Evolutionary conservation across 1,140 invertebrate genomes (phyloP).

Genomic region (Zaprionus capensis): DNA sequence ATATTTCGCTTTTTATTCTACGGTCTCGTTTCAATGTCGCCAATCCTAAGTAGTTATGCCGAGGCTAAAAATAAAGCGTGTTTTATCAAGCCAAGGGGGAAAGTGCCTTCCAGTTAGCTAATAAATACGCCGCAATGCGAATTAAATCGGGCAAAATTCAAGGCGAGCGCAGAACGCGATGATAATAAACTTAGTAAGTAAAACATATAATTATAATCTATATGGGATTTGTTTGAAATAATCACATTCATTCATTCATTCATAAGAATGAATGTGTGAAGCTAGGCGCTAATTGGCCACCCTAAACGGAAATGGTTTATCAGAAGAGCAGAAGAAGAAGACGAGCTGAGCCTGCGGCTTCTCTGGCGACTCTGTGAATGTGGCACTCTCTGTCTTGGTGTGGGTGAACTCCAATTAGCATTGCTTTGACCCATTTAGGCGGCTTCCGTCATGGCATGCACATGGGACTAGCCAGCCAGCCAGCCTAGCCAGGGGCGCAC

Average conservation of each 20-base stretch:
- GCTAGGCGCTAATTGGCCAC: slow-evolving; percentile 63
- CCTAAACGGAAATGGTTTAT: slow-evolving; percentile 69
- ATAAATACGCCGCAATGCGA: slow-evolving; percentile 42
- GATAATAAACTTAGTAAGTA: slow-evolving; percentile 29
- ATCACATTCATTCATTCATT: slow-evolving; percentile 72
- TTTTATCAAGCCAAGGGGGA: slow-evolving; percentile 56
- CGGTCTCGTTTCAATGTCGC: background rate
- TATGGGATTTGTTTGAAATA: slow-evolving; percentile 42
- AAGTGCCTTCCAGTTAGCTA: slow-evolving; percentile 63
- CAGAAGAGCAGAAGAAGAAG: slow-evolving; percentile 51
- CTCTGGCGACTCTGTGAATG: slow-evolving; percentile 10
- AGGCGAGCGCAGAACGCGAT: slow-evolving; percentile 44
- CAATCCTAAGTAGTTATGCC: background rate
- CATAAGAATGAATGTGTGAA: slow-evolving; percentile 47
- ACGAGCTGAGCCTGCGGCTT: slow-evolving; percentile 35
- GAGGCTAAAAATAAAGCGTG: slow-evolving; percentile 44
- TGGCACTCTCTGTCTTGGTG: slow-evolving; percentile 43
- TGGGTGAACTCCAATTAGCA: slow-evolving; percentile 78
- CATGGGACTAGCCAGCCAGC: slow-evolving; percentile 12
- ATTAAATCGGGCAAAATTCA: slow-evolving; percentile 51
- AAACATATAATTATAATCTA: slow-evolving; percentile 9
- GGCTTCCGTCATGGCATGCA: slow-evolving; percentile 66
- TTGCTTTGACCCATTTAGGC: slow-evolving; percentile 76
- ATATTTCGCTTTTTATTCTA: background rate
- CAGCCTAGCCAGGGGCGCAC: slow-evolving; percentile 58